Evolutionary conservation across 2,888 invertebrate genomes (phyloP), one percentile per base, ranked within the genome.

Genomic region (Clunio marinus): DNA sequence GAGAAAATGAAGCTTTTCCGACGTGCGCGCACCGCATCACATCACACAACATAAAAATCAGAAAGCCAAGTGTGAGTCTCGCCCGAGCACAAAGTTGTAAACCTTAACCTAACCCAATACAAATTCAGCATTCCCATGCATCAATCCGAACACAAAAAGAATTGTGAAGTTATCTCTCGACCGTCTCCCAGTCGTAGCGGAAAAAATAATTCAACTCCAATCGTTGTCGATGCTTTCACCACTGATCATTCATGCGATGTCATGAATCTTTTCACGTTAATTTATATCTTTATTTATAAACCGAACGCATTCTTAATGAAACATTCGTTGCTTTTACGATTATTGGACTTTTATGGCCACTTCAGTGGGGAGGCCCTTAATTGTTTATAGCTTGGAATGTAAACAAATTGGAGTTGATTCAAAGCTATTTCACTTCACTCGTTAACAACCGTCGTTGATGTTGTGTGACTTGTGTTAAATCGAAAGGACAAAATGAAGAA

Each of bases 41-140:
- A 57, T 13, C 28, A 57, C 57, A 57, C 24, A 27, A 24, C 57
- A 27, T 57, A 27, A 57, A 57, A 57, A 41, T 25, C 59, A 32
- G 28, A 63, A 63, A 20, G 10, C 17, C 46, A 46, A 27, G 63
- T 37, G 28, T 59, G 59, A 59, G 59, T 32, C 10, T 27, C 28
- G 24, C 35, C 17, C 10, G 37, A 22, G 20, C 25, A 60, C 10
- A 41, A 41, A 63, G 3, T 37, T 46, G 24, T 63, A 37, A 62
- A 63, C 46, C 63, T 63, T 63, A 63, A 63, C 63, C 63, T 63
- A 27, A 63, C 63, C 20, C 63, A 63, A 63, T 27, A 63, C 46
- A 25, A 25, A 46, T 63, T 46, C 63, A 63, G 28, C 63, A 63
- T 63, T 51, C 51, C 51, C 51, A 51, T 51, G 51, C 51, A 51